Evolutionary conservation across 2,888 invertebrate genomes (phyloP).

Genomic region (Frankliniella fusca): DNA sequence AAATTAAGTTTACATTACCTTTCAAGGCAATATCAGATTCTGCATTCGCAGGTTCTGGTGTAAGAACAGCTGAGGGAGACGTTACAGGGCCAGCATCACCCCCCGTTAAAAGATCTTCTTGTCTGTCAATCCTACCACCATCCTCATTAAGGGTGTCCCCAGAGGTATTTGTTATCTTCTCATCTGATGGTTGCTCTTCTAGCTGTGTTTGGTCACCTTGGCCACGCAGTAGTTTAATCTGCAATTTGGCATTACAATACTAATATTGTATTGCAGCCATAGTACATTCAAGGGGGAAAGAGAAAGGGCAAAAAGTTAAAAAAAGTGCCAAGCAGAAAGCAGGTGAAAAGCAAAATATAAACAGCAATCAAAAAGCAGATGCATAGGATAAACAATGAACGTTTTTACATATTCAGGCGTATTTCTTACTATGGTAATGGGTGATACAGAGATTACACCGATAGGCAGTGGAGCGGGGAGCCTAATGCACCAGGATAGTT

Average conservation of each 20-base stretch:
- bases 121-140: background rate
- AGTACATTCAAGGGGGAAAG: background rate
- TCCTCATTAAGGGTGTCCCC: background rate
- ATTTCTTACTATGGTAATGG: no score
- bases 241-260: conserved; percentile 20
- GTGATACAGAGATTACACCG: no score
- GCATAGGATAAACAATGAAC: background rate
- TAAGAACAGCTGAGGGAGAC: background rate
- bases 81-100: background rate
- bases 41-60: conserved; percentile 14
- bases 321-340: background rate
- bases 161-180: background rate
- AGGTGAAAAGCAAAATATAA: background rate
- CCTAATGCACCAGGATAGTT: background rate
- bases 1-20: background rate
- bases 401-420: no score
- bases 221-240: background rate
- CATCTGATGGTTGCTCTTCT: background rate
- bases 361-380: background rate
- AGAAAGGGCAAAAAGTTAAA: background rate
- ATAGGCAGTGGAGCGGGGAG: background rate
- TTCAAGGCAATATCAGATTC: conserved; percentile 19
- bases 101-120: background rate
- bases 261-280: conserved; percentile 12
- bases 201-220: background rate